Conservation (phyloP, 2,797 vertebrate genomes). For the Amazona ochrocephala region DNA sequence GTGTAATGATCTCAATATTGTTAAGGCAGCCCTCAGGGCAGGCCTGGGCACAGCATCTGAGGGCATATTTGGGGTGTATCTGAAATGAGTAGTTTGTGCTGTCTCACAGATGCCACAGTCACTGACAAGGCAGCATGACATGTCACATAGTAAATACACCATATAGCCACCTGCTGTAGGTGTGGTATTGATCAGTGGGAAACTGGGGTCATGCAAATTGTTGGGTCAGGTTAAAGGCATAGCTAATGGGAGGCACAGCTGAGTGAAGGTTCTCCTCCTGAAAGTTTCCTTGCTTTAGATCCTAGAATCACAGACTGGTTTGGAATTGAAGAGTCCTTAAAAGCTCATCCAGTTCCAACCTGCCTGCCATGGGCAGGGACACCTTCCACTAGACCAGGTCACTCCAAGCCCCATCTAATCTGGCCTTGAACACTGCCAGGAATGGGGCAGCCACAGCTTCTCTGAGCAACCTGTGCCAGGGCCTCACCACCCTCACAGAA, state of each 20-base stretch:
- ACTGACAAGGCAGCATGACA: rapidly evolving
- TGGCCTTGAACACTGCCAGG: neutral
- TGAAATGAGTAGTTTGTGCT: rapidly evolving
- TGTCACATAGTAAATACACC: neutral
- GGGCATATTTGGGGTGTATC: rapidly evolving
- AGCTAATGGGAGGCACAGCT: neutral
- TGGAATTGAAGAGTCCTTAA: neutral
- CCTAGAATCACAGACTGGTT: neutral
- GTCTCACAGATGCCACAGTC: neutral
- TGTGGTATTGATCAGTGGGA: too few species aligned
- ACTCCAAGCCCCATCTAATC: neutral
- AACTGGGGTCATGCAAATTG: rapidly evolving
- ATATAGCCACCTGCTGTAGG: rapidly evolving
- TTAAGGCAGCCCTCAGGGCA: neutral
- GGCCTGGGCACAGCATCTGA: rapidly evolving
- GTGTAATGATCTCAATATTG: rapidly evolving
- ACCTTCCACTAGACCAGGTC: neutral
- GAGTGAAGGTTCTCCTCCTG: rapidly evolving
- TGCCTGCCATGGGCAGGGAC: neutral
- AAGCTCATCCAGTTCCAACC: neutral
- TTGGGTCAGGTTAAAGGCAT: too few species aligned
- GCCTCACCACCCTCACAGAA: neutral
- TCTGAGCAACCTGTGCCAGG: neutral
- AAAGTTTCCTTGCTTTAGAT: neutral
- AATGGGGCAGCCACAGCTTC: neutral